Evolutionary conservation across 2,113 vertebrate species (phyloP).

Genomic region (Zosterops pallidus): DNA sequence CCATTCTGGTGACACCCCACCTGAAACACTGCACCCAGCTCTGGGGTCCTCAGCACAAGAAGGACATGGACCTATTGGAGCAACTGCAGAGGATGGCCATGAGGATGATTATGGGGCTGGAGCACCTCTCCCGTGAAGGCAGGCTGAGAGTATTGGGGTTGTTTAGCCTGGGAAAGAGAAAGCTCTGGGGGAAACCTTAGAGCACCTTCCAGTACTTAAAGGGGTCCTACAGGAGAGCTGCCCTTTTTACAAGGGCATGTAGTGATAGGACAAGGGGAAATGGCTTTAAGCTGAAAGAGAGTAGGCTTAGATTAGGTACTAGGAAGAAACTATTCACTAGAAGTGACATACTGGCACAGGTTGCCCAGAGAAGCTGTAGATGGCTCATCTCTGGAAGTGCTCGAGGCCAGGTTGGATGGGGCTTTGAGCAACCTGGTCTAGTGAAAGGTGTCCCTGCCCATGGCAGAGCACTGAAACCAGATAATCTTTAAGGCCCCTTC

Average conservation of each 20-base stretch:
- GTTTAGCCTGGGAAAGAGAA: background rate
- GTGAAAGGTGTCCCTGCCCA: background rate
- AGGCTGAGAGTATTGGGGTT: background rate
- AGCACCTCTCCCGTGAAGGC: background rate
- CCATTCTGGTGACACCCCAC: background rate
- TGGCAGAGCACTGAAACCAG: background rate
- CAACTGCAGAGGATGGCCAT: background rate
- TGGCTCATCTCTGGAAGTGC: background rate
- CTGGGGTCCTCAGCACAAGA: background rate
- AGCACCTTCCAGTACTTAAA: background rate
- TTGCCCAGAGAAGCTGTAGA: background rate
- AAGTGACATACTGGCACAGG: background rate
- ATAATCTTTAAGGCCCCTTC: background rate
- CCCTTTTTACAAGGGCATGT: background rate
- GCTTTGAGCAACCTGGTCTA: background rate
- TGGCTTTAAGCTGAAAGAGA: background rate
- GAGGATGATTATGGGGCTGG: background rate
- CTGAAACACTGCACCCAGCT: background rate
- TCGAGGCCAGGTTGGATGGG: background rate
- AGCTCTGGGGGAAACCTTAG: background rate
- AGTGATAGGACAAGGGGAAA: background rate
- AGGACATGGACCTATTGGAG: background rate
- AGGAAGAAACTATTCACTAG: background rate
- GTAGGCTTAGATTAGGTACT: background rate
- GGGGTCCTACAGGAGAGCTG: background rate